A percentile compares a stretch with the other conserved stretches of the same genome.
These are phyloP conservation scores for Equus przewalskii DNA, from an alignment of 2,113 vertebrate species.

Conservation along the genomic window DNA sequence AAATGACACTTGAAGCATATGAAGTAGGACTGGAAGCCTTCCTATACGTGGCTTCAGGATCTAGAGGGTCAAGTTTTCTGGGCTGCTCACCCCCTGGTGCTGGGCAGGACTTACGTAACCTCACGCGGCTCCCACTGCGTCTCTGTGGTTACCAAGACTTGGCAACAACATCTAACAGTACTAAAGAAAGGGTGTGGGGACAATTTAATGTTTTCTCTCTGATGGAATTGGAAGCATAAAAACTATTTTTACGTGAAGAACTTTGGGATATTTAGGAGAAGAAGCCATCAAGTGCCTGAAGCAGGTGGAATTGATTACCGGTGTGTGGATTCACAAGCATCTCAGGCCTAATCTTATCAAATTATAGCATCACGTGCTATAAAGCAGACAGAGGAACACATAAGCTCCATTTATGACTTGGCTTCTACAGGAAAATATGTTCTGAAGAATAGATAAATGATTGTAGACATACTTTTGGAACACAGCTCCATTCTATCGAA, in stretches of 20 bases:
- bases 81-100: neutral
- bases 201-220: neutral
- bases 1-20: neutral
- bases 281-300: neutral
- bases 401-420: neutral
- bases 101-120: neutral
- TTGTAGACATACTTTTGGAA: neutral
- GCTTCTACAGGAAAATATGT: neutral
- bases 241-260: neutral
- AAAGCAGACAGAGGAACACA: neutral
- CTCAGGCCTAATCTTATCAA: neutral
- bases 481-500: neutral
- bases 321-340: neutral
- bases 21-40: neutral
- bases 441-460: neutral
- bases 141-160: no score
- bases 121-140: rapidly evolving
- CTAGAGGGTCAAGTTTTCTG: neutral
- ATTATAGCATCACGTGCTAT: neutral
- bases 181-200: neutral
- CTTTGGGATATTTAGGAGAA: neutral
- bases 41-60: no score
- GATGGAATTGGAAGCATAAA: neutral
- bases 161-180: neutral
- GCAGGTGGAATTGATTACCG: neutral